Conservation (phyloP, 2,888 invertebrate genomes). For the Nymphalis urticae region DNA sequence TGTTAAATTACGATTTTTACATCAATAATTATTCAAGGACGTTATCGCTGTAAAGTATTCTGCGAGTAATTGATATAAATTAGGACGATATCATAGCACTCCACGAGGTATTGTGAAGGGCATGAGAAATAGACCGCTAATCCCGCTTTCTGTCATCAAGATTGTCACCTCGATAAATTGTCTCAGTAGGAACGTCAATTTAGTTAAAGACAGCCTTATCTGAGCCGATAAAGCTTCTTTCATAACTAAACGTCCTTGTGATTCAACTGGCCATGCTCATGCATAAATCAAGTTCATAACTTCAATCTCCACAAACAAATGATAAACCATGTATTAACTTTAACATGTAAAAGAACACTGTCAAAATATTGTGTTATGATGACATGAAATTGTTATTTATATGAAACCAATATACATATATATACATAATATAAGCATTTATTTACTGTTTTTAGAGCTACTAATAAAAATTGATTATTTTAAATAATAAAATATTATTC, state of each 20-base stretch:
- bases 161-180: slow-evolving; percentile 57
- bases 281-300: slow-evolving; percentile 5
- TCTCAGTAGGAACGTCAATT: slow-evolving; percentile 42
- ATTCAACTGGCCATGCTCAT: background rate
- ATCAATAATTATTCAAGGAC: background rate
- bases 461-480: no score
- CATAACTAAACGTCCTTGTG: slow-evolving; percentile 1
- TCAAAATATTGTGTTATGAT: no score
- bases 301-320: background rate
- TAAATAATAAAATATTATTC: no score
- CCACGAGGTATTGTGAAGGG: slow-evolving; percentile 45
- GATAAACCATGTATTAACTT: background rate
- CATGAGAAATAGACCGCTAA: slow-evolving; percentile 54
- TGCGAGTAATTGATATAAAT: slow-evolving; percentile 71
- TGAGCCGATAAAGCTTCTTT: background rate
- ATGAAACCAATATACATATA: no score
- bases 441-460: no score
- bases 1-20: background rate
- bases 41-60: slow-evolving; percentile 18
- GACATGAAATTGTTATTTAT: no score
- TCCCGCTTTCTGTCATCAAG: slow-evolving; percentile 52
- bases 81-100: slow-evolving; percentile 55
- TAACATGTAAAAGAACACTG: no score
- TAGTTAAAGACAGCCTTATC: slow-evolving; percentile 15
- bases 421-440: no score